Evolutionary conservation across 2,797 vertebrate species (phyloP).

Genomic region (Pitangus sulphuratus): DNA sequence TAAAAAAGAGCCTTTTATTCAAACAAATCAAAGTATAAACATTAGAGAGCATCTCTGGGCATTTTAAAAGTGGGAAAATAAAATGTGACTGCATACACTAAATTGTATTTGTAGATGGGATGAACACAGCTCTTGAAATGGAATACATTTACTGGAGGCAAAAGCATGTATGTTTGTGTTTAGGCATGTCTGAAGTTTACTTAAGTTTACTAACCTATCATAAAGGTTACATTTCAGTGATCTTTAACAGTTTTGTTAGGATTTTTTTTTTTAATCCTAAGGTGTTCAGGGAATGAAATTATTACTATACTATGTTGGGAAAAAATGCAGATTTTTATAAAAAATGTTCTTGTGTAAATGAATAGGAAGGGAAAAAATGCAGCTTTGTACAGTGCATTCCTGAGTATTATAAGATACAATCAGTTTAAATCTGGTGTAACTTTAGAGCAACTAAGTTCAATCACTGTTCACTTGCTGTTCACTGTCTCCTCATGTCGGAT

Average conservation of each 20-base stretch:
- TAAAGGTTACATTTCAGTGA: not conserved
- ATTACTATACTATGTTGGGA: not conserved
- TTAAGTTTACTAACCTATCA: slow-evolving; percentile 4
- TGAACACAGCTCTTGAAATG: not conserved
- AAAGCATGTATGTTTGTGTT: not conserved
- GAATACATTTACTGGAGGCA: not conserved
- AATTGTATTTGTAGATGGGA: not conserved
- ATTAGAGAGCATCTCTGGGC: not conserved
- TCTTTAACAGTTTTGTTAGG: not conserved
- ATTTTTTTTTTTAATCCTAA: not conserved
- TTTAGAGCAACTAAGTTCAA: not conserved
- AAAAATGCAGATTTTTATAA: not conserved
- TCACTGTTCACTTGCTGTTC: not conserved
- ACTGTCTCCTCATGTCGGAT: not conserved
- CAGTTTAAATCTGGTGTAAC: not conserved
- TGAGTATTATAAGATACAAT: not conserved
- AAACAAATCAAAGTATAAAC: not conserved
- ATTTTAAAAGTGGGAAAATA: slow-evolving; percentile 5
- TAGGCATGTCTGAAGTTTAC: not conserved
- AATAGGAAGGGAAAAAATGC: not conserved
- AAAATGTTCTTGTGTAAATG: not conserved
- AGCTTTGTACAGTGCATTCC: not conserved
- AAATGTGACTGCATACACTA: not conserved
- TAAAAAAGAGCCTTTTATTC: not conserved
- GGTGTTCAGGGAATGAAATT: not conserved